These are phyloP conservation scores for Sphenodon punctatus DNA, from an alignment of 2,797 vertebrate genomes.

Conservation along the genomic window DNA sequence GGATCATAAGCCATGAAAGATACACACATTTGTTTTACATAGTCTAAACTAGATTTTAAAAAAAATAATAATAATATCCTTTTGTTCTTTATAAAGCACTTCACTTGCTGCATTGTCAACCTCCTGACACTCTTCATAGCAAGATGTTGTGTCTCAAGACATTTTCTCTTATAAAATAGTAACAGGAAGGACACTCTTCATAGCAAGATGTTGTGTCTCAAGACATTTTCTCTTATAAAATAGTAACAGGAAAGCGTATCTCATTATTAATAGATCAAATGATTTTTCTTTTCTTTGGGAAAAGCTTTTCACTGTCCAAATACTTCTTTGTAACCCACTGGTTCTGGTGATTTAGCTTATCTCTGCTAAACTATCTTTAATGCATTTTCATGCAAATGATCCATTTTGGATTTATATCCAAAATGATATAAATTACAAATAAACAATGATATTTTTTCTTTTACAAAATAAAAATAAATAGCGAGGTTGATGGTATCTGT, in stretches of 20 bases:
- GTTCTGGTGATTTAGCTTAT: not conserved
- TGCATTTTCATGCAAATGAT: not conserved
- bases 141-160: not conserved
- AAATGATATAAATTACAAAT: not conserved
- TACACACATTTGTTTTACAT: not conserved
- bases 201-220: not conserved
- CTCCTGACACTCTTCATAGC: not conserved
- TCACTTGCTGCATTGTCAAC: not conserved
- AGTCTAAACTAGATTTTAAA: not conserved
- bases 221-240: not conserved
- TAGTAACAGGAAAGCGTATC: not conserved
- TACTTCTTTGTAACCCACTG: not conserved
- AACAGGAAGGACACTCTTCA: too few relatives aligned
- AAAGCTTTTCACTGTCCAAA: not conserved
- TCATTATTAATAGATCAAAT: not conserved
- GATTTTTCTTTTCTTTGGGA: not conserved
- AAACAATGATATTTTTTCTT: not conserved
- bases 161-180: not conserved
- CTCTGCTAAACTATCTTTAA: not conserved
- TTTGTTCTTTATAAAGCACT: not conserved
- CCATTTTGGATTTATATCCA: not conserved
- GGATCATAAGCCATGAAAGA: not conserved
- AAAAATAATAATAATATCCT: too few relatives aligned
- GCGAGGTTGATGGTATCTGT: not conserved
- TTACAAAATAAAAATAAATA: not conserved